Base-by-base conservation (phyloP, 2,113 vertebrate genomes). In the Setophaga coronata region DNA sequence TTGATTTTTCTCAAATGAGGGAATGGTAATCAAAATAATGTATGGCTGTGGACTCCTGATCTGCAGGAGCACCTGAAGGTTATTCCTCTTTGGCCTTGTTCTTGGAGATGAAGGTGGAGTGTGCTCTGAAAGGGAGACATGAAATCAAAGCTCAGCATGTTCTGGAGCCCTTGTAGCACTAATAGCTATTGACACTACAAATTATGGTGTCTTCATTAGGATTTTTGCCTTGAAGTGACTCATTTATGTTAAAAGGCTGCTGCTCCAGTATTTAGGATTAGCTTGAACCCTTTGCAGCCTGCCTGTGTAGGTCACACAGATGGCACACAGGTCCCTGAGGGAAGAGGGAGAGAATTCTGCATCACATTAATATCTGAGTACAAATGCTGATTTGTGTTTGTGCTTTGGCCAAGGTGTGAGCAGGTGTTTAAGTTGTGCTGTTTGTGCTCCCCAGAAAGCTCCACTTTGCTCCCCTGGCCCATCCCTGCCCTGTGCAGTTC, bases 401-500 rank as follows among this genome's bases (percentile, higher is more conserved):
- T 51, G 34, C 24, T 76, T 56, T 82, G 64, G 84, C 31, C 45
- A 42, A 47, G 65, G 1, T 4, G 20, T 14, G 42, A 76, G 72
- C 3, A 0, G 38, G 21, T 6, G 11, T 51, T 48, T 89, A 85
- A 3, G 2, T 16, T 91, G 69, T 56, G 85, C 93, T 89, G 36
- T 93, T 66, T 96, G 82, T 93, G 38, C 82, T 86, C 17, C 78
- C 45, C 96, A 99, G 99, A 57, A 99, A 98, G 95, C 98, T 99
- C 87, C 97, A 98, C 81, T 99, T 98, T 20, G 79, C 81, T 70
- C 97, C 98, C 11, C 97, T 98, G 95, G 87, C 97, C 70, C 93
- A 95, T 86, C 98, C 98, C 74, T 98, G 98, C 96, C 98, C 99
- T 3, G 98, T 99, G 38, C 97, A 98, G 78, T 99, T 99, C 96